Percentiles rank a stretch among this genome's conserved stretches.
These are phyloP conservation scores for Edolisoma coerulescens DNA, from an alignment of 2,113 vertebrate genomes.

Conservation along the genomic window DNA sequence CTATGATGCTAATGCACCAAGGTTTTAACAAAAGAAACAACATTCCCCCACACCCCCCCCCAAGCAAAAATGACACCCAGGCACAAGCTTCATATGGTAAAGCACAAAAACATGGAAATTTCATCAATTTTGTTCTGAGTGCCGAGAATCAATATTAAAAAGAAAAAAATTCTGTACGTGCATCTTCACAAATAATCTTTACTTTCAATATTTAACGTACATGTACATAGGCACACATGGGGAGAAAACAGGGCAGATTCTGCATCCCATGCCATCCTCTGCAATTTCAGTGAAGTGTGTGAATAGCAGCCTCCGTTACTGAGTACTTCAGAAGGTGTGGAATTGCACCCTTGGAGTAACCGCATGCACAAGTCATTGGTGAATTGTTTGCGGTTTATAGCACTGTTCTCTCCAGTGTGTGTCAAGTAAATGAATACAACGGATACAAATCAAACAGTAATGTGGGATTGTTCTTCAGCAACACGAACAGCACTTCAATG, in stretches of 20 bases:
- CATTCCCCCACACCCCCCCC: too few relatives aligned
- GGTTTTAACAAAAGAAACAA: neutral
- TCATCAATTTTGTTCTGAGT: neutral
- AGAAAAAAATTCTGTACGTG: neutral
- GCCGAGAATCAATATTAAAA: neutral
- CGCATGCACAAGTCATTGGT: neutral
- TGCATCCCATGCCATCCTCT: neutral
- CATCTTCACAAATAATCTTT: neutral
- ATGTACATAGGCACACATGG: neutral
- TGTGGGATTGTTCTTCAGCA: neutral
- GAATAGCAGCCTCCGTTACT: neutral
- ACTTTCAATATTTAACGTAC: neutral
- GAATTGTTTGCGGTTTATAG: neutral
- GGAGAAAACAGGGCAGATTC: neutral
- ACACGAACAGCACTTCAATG: neutral
- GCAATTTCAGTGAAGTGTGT: neutral
- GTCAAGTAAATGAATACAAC: neutral
- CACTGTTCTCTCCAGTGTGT: neutral
- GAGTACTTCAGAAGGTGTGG: neutral
- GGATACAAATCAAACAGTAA: neutral
- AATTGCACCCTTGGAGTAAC: neutral
- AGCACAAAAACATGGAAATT: neutral
- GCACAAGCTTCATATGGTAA: neutral
- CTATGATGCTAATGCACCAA: neutral
- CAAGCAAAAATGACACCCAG: neutral